A percentile compares a stretch with the other conserved stretches of the same genome.
phyloP scores from a whole-genome alignment of 2,888 invertebrate species.

The Andrena dorsata region DNA sequence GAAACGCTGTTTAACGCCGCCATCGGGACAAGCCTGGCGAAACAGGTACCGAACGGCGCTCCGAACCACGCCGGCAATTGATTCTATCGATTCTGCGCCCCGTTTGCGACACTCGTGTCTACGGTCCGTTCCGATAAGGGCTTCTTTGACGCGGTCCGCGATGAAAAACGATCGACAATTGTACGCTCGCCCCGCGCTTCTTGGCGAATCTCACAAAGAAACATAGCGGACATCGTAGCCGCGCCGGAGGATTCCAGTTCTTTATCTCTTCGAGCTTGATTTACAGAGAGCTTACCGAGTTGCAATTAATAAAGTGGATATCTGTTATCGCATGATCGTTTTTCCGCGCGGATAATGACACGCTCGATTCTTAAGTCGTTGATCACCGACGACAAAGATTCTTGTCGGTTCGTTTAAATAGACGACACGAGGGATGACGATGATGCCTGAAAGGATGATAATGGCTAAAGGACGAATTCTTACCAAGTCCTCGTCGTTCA shows the following conservation, averaged over 20 bases:
- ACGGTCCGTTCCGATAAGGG: slow-evolving; percentile 7
- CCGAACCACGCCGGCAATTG: slow-evolving; percentile 8
- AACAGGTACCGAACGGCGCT: slow-evolving; percentile 9
- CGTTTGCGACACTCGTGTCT: slow-evolving; percentile 13
- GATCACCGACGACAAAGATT: not conserved
- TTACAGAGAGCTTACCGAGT: not conserved
- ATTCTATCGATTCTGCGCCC: slow-evolving; percentile 10
- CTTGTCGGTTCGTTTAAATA: slow-evolving; percentile 19
- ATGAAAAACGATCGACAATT: slow-evolving; percentile 34
- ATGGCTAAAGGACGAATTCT: slow-evolving; percentile 83
- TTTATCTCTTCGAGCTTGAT: not conserved
- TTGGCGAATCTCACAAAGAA: not conserved
- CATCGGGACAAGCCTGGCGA: not conserved
- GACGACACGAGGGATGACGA: slow-evolving; percentile 58
- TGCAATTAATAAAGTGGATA: not conserved
- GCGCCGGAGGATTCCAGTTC: slow-evolving; percentile 3
- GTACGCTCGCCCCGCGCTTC: not conserved
- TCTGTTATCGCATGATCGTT: slow-evolving; percentile 15
- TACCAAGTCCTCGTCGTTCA: slow-evolving; percentile 99
- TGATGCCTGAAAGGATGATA: slow-evolving; percentile 57
- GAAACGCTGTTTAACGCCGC: slow-evolving; percentile 25
- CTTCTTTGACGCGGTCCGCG: slow-evolving; percentile 1
- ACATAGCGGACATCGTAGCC: not conserved
- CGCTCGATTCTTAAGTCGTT: not conserved
- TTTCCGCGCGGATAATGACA: slow-evolving; percentile 19